A percentile compares a stretch with the other conserved stretches of the same genome.
These are phyloP conservation scores for Brachionus rotundiformis DNA, from an alignment of 1,140 invertebrate species.

Conservation along the genomic window DNA sequence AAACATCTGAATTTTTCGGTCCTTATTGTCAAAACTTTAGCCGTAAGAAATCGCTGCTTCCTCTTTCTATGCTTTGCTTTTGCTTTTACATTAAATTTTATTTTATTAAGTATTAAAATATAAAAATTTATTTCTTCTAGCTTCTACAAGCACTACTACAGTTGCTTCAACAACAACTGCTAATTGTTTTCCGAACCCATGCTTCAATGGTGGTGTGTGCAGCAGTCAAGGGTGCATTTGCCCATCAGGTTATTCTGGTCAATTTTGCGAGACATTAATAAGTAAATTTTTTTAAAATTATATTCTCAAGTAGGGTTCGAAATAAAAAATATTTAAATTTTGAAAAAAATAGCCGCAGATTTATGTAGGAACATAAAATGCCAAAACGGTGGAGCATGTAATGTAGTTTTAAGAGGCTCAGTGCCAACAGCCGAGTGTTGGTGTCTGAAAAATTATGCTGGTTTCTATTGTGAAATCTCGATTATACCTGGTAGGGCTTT, in stretches of 20 bases:
- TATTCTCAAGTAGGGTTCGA: not conserved
- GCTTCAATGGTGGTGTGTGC: constrained; percentile 51
- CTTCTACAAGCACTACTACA: constrained; percentile 30
- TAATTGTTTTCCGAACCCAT: constrained; percentile 39
- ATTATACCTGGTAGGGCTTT: not conserved
- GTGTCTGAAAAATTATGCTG: constrained; percentile 55
- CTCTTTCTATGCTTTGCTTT: not conserved
- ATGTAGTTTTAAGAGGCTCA: constrained; percentile 53
- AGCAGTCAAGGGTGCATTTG: constrained; percentile 84
- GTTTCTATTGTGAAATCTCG: constrained; percentile 54
- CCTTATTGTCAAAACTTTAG: constrained; percentile 35
- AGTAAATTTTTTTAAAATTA: constrained; percentile 55
- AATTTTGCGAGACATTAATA: constrained; percentile 70
- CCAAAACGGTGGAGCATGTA: constrained; percentile 56
- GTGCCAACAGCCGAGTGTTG: constrained; percentile 57
- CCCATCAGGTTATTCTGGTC: constrained; percentile 82
- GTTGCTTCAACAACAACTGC: not conserved
- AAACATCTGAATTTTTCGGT: constrained; percentile 12
- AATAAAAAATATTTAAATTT: not conserved
- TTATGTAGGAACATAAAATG: constrained; percentile 56
- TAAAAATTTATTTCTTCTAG: constrained; percentile 30
- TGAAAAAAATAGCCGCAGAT: not conserved
- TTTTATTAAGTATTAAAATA: too few relatives aligned
- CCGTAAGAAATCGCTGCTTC: not conserved
- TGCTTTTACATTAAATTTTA: constrained; percentile 1